Base-by-base conservation (phyloP, 2,888 invertebrate genomes). In the Eristalis intricaria region DNA sequence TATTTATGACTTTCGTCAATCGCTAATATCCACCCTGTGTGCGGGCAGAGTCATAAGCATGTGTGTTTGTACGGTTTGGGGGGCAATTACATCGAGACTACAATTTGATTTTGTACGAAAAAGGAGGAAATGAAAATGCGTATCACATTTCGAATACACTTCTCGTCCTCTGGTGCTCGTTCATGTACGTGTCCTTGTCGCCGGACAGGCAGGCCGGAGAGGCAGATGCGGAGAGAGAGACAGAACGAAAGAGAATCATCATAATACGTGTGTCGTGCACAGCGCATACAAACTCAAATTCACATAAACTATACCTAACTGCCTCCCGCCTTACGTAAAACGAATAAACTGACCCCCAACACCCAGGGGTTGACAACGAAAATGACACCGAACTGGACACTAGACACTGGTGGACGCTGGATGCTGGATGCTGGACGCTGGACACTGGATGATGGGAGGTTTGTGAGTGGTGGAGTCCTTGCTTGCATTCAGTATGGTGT, bases 121-220 rank as follows among this genome's bases (percentile, higher is more conserved):
- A 82, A 68, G 50, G 77, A 78, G 77, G 61, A 85, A 81, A 85
- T 85, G 85, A 85, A 83, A 86, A 86, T 86, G 78, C 86, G 82
- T 86, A 86, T 86, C 86, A 86, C 75, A 86, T 86, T 86, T 78
- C 74, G 82, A 78, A 74, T 78, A 58, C 40, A 64, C 66, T 58
- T 35, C 19, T 50, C 50, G 50, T 50, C 5, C 50, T 19, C 19
- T 50, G 19, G n/a, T 19, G 29, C 64, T 26, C 60, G 23, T 63
- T 40, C 38, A 8, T 19, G 50, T 61, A 70, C 75, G 70, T 77
- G 81, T 58, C 32, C 75, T 70, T 61, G 70, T 75, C 22, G 19
- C 19, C 50, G 50, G 1, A 50, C 77, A 29, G 26, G 60, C 32
- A 4, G 26, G 69, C 13, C 1, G 19, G 19, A 19, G 50, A 19